Conservation (phyloP, 2,797 vertebrate genomes). For the Mallotus villosus region DNA sequence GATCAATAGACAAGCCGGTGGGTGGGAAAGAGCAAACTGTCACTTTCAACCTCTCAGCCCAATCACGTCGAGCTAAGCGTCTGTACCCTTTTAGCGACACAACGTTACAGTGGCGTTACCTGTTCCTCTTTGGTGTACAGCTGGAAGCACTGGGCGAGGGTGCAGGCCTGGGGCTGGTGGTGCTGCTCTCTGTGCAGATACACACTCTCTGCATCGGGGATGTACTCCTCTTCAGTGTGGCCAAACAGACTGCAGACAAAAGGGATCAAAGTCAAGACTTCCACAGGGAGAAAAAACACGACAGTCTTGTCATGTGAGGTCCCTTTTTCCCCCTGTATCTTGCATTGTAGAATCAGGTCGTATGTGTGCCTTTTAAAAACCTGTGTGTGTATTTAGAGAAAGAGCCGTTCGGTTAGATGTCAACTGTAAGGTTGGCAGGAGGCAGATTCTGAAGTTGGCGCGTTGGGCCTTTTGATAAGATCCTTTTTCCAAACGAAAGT, state of each 20-base stretch:
- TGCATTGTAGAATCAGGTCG: no score
- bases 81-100: not conserved
- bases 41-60: no score
- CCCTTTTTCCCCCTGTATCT: no score
- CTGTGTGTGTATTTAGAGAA: no score
- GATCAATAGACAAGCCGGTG: slow-evolving; percentile 31
- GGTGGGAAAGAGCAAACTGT: slow-evolving; percentile 18
- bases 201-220: slow-evolving; percentile 95
- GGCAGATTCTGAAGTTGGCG: no score
- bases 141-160: slow-evolving; percentile 96
- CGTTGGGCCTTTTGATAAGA: no score
- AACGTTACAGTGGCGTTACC: not conserved
- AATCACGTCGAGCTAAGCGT: no score
- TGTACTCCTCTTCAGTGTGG: slow-evolving; percentile 94
- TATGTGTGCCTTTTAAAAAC: no score
- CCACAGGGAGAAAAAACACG: not conserved
- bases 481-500: no score
- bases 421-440: no score
- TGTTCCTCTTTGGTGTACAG: slow-evolving; percentile 79
- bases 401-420: no score
- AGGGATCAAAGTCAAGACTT: slow-evolving; percentile 11
- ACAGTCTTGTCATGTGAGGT: not conserved
- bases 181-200: slow-evolving; percentile 92
- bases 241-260: slow-evolving; percentile 84
- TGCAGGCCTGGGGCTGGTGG: slow-evolving; percentile 95